Evolutionary conservation across 2,797 vertebrate genomes (phyloP).

Genomic region (Sebastes goodei): DNA sequence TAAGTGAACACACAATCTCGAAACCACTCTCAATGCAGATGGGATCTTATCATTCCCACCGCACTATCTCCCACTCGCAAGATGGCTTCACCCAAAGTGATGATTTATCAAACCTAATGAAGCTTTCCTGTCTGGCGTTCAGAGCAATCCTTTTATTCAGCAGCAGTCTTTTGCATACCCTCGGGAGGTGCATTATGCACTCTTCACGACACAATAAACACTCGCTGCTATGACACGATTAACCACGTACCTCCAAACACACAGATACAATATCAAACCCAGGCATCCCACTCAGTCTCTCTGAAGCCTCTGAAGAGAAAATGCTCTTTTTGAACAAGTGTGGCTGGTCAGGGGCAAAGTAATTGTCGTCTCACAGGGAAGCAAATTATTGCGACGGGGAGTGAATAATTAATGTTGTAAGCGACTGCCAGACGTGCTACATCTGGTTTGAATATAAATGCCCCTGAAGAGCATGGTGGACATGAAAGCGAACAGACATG

Average conservation of each 20-base stretch:
- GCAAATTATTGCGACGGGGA: constrained; percentile 59
- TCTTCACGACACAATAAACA: constrained; percentile 52
- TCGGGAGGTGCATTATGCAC: constrained; percentile 37
- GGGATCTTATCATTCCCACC: not conserved
- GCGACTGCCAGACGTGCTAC: constrained; percentile 56
- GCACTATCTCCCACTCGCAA: not conserved
- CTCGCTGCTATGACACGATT: constrained; percentile 38
- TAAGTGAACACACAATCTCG: not conserved
- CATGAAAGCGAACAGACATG: constrained; percentile 14
- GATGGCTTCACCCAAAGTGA: constrained; percentile 10
- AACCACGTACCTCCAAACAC: constrained; percentile 42
- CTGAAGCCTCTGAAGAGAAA: constrained; percentile 30
- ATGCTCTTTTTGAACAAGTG: constrained; percentile 39
- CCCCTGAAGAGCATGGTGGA: constrained; percentile 30
- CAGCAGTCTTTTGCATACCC: constrained; percentile 21
- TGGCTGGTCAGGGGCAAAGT: constrained; percentile 50
- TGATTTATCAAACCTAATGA: constrained; percentile 40
- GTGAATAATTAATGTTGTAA: constrained; percentile 71
- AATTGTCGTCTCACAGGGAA: constrained; percentile 64
- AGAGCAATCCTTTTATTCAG: constrained; percentile 21
- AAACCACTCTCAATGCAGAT: not conserved
- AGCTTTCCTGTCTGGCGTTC: constrained; percentile 27
- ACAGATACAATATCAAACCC: constrained; percentile 35
- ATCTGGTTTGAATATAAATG: constrained; percentile 66
- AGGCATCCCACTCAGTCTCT: constrained; percentile 34